Conservation (phyloP, 1,140 invertebrate genomes). For the Aethina tumida region DNA sequence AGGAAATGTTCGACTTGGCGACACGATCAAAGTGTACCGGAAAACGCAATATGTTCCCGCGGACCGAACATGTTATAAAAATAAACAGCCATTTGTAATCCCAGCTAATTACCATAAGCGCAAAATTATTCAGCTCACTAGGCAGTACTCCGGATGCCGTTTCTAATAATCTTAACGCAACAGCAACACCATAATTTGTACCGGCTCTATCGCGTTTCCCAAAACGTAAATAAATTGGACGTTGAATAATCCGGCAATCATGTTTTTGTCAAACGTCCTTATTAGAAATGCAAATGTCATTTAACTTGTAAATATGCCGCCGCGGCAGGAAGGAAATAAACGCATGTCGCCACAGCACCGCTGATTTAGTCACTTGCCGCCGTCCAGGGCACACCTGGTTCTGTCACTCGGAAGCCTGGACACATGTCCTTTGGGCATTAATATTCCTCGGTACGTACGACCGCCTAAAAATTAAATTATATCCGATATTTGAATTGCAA, state of each 20-base stretch:
- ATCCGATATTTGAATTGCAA: slow-evolving; percentile 7
- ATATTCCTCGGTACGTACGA: slow-evolving; percentile 3
- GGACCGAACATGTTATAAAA: too few relatives aligned
- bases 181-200: too few relatives aligned
- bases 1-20: too few relatives aligned
- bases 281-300: slow-evolving; percentile 33
- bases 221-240: slow-evolving; percentile 7
- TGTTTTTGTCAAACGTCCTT: slow-evolving; percentile 18
- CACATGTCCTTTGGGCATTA: slow-evolving; percentile 14
- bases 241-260: slow-evolving; percentile 20
- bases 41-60: too few relatives aligned
- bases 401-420: slow-evolving; percentile 9
- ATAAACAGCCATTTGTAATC: too few relatives aligned
- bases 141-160: too few relatives aligned
- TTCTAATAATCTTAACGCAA: too few relatives aligned
- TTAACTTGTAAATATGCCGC: slow-evolving; percentile 30
- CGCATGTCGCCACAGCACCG: slow-evolving; percentile 28
- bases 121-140: too few relatives aligned
- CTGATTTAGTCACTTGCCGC: slow-evolving; percentile 22
- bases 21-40: too few relatives aligned
- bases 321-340: slow-evolving; percentile 30
- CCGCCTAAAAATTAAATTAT: slow-evolving; percentile 12
- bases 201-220: too few relatives aligned
- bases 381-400: slow-evolving; percentile 10
- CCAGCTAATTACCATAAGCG: too few relatives aligned